phyloP scores from a whole-genome alignment of 2,888 invertebrate genomes.

The Tineola bisselliella region DNA sequence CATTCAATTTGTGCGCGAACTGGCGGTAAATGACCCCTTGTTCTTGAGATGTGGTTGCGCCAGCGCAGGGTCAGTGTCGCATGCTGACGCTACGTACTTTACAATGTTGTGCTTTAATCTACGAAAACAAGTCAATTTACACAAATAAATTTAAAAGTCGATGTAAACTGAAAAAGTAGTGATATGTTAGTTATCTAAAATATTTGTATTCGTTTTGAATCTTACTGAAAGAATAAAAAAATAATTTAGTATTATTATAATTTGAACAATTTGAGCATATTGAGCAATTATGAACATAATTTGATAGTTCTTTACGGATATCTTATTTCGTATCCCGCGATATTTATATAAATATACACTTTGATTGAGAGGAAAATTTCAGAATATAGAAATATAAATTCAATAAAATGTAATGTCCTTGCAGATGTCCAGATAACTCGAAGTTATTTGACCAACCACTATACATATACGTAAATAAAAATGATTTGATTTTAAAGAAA shows the following conservation, averaged over 20 bases:
- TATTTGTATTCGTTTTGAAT: no score
- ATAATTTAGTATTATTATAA: no score
- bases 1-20: slow-evolving; percentile 16
- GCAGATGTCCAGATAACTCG: slow-evolving; percentile 51
- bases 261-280: no score
- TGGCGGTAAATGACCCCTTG: slow-evolving; percentile 41
- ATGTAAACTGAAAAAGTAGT: neutral
- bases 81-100: slow-evolving; percentile 31
- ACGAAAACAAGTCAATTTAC: neutral
- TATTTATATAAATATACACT: no score
- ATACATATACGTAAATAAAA: slow-evolving; percentile 58
- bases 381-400: no score
- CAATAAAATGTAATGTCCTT: neutral
- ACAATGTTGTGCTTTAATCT: neutral
- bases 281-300: no score
- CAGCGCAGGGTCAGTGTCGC: slow-evolving; percentile 45
- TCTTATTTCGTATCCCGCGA: no score
- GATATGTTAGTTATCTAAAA: no score
- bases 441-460: slow-evolving; percentile 18
- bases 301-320: no score
- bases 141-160: neutral
- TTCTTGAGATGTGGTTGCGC: slow-evolving; percentile 36
- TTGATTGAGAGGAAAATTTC: no score
- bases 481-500: slow-evolving; percentile 57
- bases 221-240: no score